A percentile compares a stretch with the other conserved stretches of the same genome.
These are phyloP conservation scores for Tolypeutes matacus DNA, from an alignment of 2,797 vertebrate genomes.

Conservation along the genomic window DNA sequence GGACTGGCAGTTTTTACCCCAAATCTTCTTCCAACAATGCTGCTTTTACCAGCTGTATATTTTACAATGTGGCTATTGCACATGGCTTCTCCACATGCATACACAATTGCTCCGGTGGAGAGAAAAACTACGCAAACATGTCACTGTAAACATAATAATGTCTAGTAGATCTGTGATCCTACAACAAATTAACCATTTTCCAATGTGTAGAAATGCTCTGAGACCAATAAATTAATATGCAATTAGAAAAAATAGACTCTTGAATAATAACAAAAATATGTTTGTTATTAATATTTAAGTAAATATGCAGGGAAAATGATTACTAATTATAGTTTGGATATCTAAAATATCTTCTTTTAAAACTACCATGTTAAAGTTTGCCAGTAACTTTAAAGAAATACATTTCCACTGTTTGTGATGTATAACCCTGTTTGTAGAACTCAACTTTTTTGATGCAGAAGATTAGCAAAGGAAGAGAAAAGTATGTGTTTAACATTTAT, in stretches of 20 bases:
- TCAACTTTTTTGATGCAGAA: slow-evolving; percentile 35
- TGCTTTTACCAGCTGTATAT: neutral
- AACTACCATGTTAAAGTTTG: neutral
- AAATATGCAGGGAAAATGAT: slow-evolving; percentile 52
- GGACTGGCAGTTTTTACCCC: neutral
- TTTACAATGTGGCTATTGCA: neutral
- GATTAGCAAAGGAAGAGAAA: slow-evolving; percentile 34
- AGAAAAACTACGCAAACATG: neutral
- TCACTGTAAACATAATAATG: neutral
- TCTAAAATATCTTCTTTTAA: neutral
- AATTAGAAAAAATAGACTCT: neutral
- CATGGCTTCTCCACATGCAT: neutral
- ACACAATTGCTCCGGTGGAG: neutral
- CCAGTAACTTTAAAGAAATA: slow-evolving; percentile 6
- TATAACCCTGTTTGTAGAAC: neutral
- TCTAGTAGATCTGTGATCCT: slow-evolving; percentile 3
- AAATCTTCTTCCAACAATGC: slow-evolving; percentile 17
- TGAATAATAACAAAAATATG: slow-evolving; percentile 34
- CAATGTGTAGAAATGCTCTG: neutral
- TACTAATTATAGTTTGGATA: neutral
- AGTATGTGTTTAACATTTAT: neutral
- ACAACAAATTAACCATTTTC: slow-evolving; percentile 35
- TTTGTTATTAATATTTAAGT: neutral
- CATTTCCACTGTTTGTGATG: slow-evolving; percentile 41
- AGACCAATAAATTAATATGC: neutral